Conservation (phyloP, 2,113 vertebrate species). For the Aegotheles bennettii region DNA sequence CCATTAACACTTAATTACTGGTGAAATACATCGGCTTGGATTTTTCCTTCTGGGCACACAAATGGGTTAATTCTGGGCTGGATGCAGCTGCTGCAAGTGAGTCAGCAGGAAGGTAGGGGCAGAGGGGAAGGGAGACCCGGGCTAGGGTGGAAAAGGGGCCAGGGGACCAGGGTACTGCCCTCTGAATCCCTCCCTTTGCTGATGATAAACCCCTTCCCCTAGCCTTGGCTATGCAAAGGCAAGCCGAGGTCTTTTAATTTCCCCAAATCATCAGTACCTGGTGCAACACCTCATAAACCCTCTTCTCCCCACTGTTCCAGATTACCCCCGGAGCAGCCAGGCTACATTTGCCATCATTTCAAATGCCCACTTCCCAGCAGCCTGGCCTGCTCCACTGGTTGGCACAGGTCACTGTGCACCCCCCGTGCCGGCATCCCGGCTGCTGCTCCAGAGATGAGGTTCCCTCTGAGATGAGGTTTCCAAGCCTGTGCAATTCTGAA, state of each 20-base stretch:
- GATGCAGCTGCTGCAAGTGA: background rate
- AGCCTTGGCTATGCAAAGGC: background rate
- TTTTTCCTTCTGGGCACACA: background rate
- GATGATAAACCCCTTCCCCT: background rate
- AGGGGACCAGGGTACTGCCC: background rate
- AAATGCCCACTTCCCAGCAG: rapidly evolving
- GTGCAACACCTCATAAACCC: background rate
- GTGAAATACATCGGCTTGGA: background rate
- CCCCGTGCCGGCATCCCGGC: no score
- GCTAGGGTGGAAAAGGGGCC: background rate
- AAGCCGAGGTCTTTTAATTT: background rate
- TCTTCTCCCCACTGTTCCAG: no score
- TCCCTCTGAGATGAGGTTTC: rapidly evolving
- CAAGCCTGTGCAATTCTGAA: background rate
- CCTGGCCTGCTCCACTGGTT: background rate
- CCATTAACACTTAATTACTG: background rate
- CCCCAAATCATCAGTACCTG: no score
- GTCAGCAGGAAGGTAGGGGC: background rate
- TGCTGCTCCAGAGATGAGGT: no score
- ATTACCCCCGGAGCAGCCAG: background rate
- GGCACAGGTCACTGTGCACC: no score
- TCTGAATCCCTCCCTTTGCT: background rate
- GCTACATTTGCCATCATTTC: rapidly evolving
- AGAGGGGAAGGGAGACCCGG: rapidly evolving
- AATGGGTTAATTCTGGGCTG: background rate